Conservation (phyloP, 2,797 vertebrate genomes). For the Smutsia gigantea region DNA sequence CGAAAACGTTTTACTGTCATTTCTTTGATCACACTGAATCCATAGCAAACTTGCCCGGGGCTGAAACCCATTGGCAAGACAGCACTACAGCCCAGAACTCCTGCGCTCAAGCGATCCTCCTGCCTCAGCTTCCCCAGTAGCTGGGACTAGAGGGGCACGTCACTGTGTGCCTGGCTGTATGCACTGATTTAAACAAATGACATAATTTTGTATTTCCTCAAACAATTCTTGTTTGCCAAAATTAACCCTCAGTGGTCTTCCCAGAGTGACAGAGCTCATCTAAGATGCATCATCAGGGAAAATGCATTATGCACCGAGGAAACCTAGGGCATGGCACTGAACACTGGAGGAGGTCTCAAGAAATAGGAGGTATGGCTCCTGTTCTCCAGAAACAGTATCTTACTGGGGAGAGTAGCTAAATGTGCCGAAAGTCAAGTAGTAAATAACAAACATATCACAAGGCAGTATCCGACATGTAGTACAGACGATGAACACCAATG, state of each 20-base stretch:
- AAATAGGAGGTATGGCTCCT: background rate
- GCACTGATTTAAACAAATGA: background rate
- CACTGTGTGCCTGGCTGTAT: too few species aligned
- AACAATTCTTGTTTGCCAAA: conserved; percentile 11
- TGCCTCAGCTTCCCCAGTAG: too few species aligned
- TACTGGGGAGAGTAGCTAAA: background rate
- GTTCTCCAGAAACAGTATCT: background rate
- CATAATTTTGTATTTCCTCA: conserved; percentile 34
- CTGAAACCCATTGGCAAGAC: too few species aligned
- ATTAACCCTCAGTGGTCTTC: conserved; percentile 19
- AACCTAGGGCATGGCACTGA: background rate
- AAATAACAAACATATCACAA: background rate
- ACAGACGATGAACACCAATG: background rate
- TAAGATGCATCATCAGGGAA: conserved; percentile 16
- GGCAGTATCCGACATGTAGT: background rate
- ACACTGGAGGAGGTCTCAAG: background rate
- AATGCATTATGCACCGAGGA: background rate
- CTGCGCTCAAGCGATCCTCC: too few species aligned
- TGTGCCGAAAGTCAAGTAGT: background rate
- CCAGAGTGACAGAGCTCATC: background rate
- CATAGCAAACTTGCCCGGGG: too few species aligned
- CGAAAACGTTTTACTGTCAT: too few species aligned
- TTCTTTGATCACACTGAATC: too few species aligned
- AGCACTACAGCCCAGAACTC: too few species aligned
- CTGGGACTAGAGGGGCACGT: too few species aligned